Conservation (phyloP, 1,140 invertebrate genomes). For the Hylyphantes graminicola region DNA sequence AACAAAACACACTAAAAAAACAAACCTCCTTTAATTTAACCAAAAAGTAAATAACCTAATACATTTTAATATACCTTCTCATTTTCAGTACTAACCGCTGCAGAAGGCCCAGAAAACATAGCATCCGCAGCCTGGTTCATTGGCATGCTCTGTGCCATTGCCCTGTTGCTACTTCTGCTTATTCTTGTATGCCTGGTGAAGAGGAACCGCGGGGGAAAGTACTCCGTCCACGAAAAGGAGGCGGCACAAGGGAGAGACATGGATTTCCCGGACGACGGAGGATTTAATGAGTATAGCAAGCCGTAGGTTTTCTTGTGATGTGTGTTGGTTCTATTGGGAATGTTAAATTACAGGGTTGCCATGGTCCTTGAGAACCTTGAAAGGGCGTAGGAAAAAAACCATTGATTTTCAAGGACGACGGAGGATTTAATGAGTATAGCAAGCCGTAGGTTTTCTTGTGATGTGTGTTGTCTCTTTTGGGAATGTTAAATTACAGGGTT, state of each 20-base stretch:
- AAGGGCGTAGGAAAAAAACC: no score
- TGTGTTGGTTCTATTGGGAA: no score
- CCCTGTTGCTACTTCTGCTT: slow-evolving; percentile 89
- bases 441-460: slow-evolving; percentile 88
- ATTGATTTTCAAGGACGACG: slow-evolving; percentile 89
- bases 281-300: slow-evolving; percentile 94
- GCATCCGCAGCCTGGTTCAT: slow-evolving; percentile 83
- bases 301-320: slow-evolving; percentile 74
- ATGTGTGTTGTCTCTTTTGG: no score
- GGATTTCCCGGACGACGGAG: slow-evolving; percentile 88
- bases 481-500: no score
- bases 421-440: slow-evolving; percentile 91
- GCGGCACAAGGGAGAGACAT: slow-evolving; percentile 84
- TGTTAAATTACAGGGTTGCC: no score
- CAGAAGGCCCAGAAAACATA: slow-evolving; percentile 54
- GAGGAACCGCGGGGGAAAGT: slow-evolving; percentile 93
- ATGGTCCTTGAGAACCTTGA: no score
- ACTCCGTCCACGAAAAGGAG: slow-evolving; percentile 95
- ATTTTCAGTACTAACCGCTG: slow-evolving; percentile 50
- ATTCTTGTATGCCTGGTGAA: slow-evolving; percentile 94
- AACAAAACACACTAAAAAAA: no score
- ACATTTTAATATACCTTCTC: not conserved
- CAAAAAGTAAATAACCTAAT: no score
- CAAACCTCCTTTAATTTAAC: not conserved
- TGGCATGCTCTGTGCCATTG: slow-evolving; percentile 93